Base-by-base conservation (phyloP, 2,888 invertebrate species). In the Latrodectus hesperus region DNA sequence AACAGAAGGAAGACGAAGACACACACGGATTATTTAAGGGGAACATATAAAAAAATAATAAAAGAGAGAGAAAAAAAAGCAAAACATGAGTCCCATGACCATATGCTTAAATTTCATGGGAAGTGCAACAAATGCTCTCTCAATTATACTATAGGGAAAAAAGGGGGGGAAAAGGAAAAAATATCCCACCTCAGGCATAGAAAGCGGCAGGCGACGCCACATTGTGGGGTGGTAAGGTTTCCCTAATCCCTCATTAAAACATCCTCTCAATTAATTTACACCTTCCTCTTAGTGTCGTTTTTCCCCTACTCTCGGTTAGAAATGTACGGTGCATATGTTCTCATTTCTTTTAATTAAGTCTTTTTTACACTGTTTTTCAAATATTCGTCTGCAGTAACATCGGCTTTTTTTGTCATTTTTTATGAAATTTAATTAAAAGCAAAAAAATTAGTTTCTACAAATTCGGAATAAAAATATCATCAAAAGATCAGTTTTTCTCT, bases 251-350 rank as follows among this genome's bases (percentile, higher is more conserved):
- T 86, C 85, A 86, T 86, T 86, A 86, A 86, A 86, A 86, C 49
- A 75, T 64, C 76, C 85, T 74, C 73, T 80, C 85, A 86, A 86
- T 86, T 86, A 86, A 86, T 86, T 86, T 80, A 65, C 85, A 86
- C 78, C 72, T 80, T 76, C 80, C 72, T 38, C 17, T 53, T 12
- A 17, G 4, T 38, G 14, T 16, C 60, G n/a, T 74, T 17, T 76
- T 14, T n/a, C 17, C 65, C 55, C 17, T 53, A 38, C 6, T 6
- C 38, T 4, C 38, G 38, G 38, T 38, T 6, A 6, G 38, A 38
- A 38, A 6, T 38, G 38, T 38, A 38, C 38, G 38, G 38, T 38
- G 4, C 38, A 38, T 38, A 38, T 38, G 38, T 52, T 72, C 52
- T 72, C 22, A n/a, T 52, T 52, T 52, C 52, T 72, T 72, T 9